Base-by-base conservation (phyloP, 2,888 invertebrate genomes). In the Hyalella azteca region DNA sequence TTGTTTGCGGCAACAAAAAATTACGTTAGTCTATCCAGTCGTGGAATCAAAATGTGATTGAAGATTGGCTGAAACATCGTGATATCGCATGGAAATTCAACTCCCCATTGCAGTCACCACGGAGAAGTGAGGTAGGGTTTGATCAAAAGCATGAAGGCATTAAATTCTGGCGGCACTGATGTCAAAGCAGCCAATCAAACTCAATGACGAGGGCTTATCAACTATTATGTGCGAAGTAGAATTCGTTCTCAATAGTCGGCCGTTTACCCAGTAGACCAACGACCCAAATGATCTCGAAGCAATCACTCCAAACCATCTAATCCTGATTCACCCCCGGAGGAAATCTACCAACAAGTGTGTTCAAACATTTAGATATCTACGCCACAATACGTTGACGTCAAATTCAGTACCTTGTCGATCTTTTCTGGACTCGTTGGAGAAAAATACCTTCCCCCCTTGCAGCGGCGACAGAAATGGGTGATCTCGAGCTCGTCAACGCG, bases 151-250 rank as follows among this genome's bases (percentile, higher is more conserved):
- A 45, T 79, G n/a, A n/a, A n/a, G n/a, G 5, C 19, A 41, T 13
- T 50, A 79, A n/a, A 60, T 81, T 7, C 45, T 81, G 2, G 2
- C 15, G 15, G 54, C 75, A n/a, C 15, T 79, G 7, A 39, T 73
- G 49, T 13, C 26, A 3, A 2, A 80, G 9, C 75, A 79, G 36
- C 48, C 32, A 3, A 32, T 78, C n/a, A 41, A 39, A 13, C 41
- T 78, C 76, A 73, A 50, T 26, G 75, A 79, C 40, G 81, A 79
- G 19, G 32, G 29, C 9, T 26, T 81, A 4, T 9, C 36, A 19
- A 78, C 81, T 1, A 19, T 81, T 9, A 41, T 81, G 13, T 78
- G 81, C 36, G 75, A 81, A 22, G 59, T 73, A 4, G 78, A 81
- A n/a, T 39, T 50, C 40, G 45, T 73, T 5, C 19, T 79, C 26